Base-by-base conservation (phyloP, 2,113 vertebrate species). In the Petromus typicus region DNA sequence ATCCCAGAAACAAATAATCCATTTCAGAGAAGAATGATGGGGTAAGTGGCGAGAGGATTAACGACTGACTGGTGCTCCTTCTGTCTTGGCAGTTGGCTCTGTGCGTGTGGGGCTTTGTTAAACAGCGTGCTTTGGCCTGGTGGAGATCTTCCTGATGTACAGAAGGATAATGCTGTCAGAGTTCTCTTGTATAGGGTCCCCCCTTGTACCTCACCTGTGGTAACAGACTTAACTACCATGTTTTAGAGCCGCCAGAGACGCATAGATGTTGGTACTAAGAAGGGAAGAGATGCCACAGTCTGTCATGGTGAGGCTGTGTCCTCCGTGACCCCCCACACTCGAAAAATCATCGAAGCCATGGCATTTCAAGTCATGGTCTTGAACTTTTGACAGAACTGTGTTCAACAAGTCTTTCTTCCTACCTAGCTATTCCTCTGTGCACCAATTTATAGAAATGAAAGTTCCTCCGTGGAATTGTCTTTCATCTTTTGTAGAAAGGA, bases 341-440 rank as follows among this genome's bases (percentile, higher is more conserved):
- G 43, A 94, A 32, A n/a, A 82, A 25, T 69, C 51, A 48, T 20
- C 80, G 32, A 83, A 79, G 32, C 63, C 54, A 25, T 78, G n/a
- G 66, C 51, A 10, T 5, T 87, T 80, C 59, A 30, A 51, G 48
- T 63, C 76, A 43, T 73, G 66, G 54, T 69, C 40, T 93, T 81
- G 43, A 95, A 84, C 14, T 91, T 95, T 73, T 89, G 37, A 40
- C 37, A 4, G 91, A 91, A 87, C 9, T 17, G 27, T 45, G 71
- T 85, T 87, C 40, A 61, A 17, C 61, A 88, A 76, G 23, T 73
- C 20, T 13, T 79, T 23, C 91, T 78, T 66, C 59, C 32, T 48
- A 37, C 59, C 10, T 48, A 9, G 11, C 64, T 48, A 16, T 87
- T 86, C 57, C 71, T 89, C 66, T 95, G 40, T 89, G 27, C 59